Conservation (phyloP, 2,797 vertebrate species). For the Arnoldichthys spilopterus region DNA sequence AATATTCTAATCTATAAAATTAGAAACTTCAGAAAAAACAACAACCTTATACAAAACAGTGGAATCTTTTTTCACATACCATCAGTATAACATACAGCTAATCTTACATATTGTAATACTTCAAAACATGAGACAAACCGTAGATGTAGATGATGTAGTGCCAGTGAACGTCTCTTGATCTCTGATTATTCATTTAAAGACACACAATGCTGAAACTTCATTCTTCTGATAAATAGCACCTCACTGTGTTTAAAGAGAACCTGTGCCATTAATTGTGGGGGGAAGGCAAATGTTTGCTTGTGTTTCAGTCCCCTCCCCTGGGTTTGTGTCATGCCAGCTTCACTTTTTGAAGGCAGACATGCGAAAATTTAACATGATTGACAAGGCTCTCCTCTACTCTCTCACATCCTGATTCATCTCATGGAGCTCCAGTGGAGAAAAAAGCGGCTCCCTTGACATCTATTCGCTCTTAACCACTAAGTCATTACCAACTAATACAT, state of each 20-base stretch:
- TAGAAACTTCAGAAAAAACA: no score
- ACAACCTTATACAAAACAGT: no score
- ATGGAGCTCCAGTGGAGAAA: conserved; percentile 83
- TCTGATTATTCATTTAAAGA: conserved; percentile 2
- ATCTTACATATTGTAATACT: background rate
- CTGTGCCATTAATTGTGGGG: conserved; percentile 27
- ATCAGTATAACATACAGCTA: background rate
- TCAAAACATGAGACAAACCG: background rate
- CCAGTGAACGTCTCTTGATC: conserved; percentile 14
- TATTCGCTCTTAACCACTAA: conserved; percentile 97
- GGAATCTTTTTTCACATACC: background rate
- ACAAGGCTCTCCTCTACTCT: conserved; percentile 88
- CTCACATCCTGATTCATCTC: conserved; percentile 90
- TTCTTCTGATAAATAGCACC: background rate
- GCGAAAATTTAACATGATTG: conserved; percentile 90
- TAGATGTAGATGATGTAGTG: conserved; percentile 9
- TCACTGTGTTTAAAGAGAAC: conserved; percentile 5
- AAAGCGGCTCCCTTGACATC: conserved; percentile 88
- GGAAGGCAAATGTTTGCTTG: conserved; percentile 25
- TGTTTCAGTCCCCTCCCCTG: conserved; percentile 18
- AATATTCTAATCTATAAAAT: no score
- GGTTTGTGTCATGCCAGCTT: conserved; percentile 46
- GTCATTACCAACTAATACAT: conserved; percentile 98
- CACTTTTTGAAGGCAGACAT: conserved; percentile 85
- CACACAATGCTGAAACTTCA: background rate